Percentiles rank a stretch among this genome's conserved stretches.
Evolutionary conservation across 2,797 vertebrate species (phyloP).

Genomic region (Trematomus bernacchii): DNA sequence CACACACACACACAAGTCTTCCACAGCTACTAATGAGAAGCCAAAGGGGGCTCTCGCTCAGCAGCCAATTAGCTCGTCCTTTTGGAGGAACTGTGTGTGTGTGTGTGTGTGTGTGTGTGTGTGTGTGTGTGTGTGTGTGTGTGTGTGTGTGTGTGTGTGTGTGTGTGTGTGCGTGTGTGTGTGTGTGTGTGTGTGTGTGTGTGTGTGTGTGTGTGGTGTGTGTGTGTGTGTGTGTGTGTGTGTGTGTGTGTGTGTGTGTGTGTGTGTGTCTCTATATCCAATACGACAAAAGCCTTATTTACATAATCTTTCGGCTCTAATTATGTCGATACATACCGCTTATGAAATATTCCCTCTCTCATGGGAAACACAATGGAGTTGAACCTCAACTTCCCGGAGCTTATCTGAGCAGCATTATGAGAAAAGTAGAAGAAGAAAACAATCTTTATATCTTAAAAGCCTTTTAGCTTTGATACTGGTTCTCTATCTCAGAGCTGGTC

Average conservation of each 20-base stretch:
- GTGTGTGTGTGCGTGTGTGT: slow-evolving; percentile 9
- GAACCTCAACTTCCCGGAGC: slow-evolving; percentile 6
- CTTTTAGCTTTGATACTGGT: not conserved
- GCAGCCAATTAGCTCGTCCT: slow-evolving; percentile 80
- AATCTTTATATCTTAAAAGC: not conserved
- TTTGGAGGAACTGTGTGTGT: slow-evolving; percentile 42
- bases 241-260: slow-evolving; percentile 23
- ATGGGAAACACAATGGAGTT: slow-evolving; percentile 5
- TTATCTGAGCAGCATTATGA: not conserved
- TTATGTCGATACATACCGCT: slow-evolving; percentile 52
- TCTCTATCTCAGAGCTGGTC: slow-evolving; percentile 37
- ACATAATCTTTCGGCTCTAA: slow-evolving; percentile 68
- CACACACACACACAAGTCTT: slow-evolving; percentile 17
- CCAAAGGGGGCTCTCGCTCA: slow-evolving; percentile 76
- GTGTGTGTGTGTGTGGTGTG: rapidly evolving
- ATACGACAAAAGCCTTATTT: slow-evolving; percentile 62
- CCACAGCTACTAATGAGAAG: slow-evolving; percentile 80
- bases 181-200: slow-evolving; percentile 2
- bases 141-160: not conserved
- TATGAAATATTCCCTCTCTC: slow-evolving; percentile 37
- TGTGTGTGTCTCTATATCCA: slow-evolving; percentile 31
- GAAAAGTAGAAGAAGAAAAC: not conserved
- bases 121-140: slow-evolving; percentile 22
- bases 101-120: not conserved
- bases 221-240: too few relatives aligned